These are phyloP conservation scores for Pterocles gutturalis DNA, from an alignment of 2,113 vertebrate genomes.

Conservation along the genomic window DNA sequence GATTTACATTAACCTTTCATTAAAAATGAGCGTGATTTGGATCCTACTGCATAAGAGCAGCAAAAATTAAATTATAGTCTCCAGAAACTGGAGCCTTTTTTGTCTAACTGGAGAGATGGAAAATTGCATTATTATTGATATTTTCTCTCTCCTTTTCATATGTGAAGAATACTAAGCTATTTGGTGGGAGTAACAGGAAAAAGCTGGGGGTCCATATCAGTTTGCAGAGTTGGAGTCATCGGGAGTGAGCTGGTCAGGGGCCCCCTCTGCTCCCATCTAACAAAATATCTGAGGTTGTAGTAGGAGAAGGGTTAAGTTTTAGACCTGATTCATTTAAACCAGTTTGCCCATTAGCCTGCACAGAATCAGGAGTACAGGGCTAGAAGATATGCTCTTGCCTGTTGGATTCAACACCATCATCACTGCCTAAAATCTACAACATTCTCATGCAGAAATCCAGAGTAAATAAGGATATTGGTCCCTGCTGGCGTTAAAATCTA, in stretches of 20 bases:
- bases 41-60: not conserved
- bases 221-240: not conserved
- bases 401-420: not conserved
- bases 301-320: not conserved
- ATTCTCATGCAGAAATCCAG: not conserved
- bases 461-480: not conserved
- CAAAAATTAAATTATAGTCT: not conserved
- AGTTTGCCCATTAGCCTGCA: not conserved
- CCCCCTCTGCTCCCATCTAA: not conserved
- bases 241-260: not conserved
- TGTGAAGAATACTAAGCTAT: not conserved
- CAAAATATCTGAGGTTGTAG: not conserved
- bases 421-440: not conserved
- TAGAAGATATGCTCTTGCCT: not conserved
- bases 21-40: slow-evolving; percentile 12
- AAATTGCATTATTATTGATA: not conserved
- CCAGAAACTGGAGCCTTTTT: not conserved
- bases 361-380: not conserved
- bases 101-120: not conserved
- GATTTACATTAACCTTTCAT: slow-evolving; percentile 47
- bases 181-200: not conserved
- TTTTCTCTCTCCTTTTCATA: not conserved
- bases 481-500: not conserved
- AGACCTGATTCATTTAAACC: not conserved
- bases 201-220: not conserved